Evolutionary conservation across 2,888 invertebrate species (phyloP), one percentile per base, ranked within the genome.

Genomic region (Phengaris alcon): DNA sequence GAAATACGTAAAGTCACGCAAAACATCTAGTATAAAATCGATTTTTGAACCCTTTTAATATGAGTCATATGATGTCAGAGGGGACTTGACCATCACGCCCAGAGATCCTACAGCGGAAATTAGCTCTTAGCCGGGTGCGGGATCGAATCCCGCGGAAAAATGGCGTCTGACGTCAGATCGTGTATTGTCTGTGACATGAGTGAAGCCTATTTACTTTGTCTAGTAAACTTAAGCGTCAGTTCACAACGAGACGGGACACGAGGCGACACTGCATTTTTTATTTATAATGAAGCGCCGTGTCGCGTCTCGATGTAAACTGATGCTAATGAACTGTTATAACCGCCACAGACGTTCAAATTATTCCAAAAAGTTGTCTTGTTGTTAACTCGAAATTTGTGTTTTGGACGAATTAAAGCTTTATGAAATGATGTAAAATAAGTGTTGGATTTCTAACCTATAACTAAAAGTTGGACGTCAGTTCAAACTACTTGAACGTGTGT

Each of bases 31-130:
- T 35, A 35, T 35, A 64, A 35, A 64, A 64, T 64, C 59, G 22
- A 64, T 64, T 64, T 64, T 64, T 64, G 35, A 52, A 64, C 64
- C 64, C 64, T 64, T 64, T 64, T 35, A 12, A 12, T 44, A 64
- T 44, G 64, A 64, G 13, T 64, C 64, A 12, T 64, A 35, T 4
- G 35, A 35, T 64, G 59, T 35, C 6, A 12, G 64, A 64, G 64
- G 64, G 64, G 35, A 2, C 64, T 13, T 64, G 64, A 35, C 35
- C 64, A 44, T 64, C 64, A 12, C 64, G 64, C 64, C 64, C 64
- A 64, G 64, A 64, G 64, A 6, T 52, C 52, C 48, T 48, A 6
- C 48, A 64, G 12, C 64, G 64, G 64, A 64, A 64, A 64, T 64
- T 64, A 64, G 35, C 64, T 64, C 35, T 35, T 64, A 44, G 35